Base-by-base conservation (phyloP, 2,888 invertebrate genomes). In the Cerastoderma edule region DNA sequence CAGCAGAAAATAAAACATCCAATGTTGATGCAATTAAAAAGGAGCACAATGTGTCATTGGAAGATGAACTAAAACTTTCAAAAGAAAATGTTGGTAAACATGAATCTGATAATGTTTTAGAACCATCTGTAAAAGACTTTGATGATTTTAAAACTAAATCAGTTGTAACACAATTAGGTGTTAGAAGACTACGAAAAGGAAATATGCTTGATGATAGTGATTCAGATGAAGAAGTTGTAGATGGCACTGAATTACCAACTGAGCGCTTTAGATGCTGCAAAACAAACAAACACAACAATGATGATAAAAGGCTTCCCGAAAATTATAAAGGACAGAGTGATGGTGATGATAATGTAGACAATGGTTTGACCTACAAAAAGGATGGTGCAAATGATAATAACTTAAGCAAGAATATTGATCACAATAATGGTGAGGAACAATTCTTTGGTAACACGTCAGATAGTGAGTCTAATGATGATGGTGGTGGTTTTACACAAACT, bases 141-240 rank as follows among this genome's bases (percentile, higher is more conserved):
- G 22, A 33, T 67, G 67, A 56, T 27, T 32, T 22, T 27, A 33
- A 44, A 54, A 48, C 66, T 32, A 50, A 69, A 19, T 74, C 74
- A 22, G 46, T 56, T 56, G 65, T 69, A 30, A 57, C 79, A 1
- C 27, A 53, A 39, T 50, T 57, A 46, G 75, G 79, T 57, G 70
- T 79, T 6, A 48, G 75, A 66, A 72, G 79, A 67, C 48, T 79
- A 27, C 60, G 79, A 32, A 79, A 72, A 66, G 63, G 79, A 44
- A 72, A 65, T 44, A 69, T 79, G 67, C 39, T 79, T n/a, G 78
- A 75, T 66, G 24, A 72, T n/a, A 75, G 72, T 69, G 79, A 79
- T 50, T 75, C 75, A 30, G 79, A 75, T 30, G 73, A 56, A 19
- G 57, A 56, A 24, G 3, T 46, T 39, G 8, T 46, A 35, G 60